Percentiles rank a stretch among this genome's conserved stretches.
phyloP scores from a whole-genome alignment of 2,797 vertebrate species.

The Ctenopoma kingsleyae region DNA sequence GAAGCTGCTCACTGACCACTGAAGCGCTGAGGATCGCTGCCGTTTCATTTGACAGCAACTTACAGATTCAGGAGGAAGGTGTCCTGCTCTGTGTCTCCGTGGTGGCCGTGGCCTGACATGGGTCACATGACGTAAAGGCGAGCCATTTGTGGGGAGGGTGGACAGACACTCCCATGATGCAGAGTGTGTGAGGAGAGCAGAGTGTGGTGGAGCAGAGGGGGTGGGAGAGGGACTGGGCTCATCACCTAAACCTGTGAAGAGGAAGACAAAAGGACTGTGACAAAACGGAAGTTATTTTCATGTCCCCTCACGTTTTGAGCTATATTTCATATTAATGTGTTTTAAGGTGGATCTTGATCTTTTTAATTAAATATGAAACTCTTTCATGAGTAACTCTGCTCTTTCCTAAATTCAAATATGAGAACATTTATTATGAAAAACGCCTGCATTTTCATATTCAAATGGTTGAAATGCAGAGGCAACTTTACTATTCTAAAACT shows the following conservation, averaged over 20 bases:
- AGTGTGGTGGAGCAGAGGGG: constrained; percentile 81
- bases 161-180: constrained; percentile 92
- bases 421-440: background rate
- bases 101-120: constrained; percentile 90
- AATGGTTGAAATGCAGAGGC: background rate
- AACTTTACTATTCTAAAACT: background rate
- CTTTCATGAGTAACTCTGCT: background rate
- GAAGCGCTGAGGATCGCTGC: constrained; percentile 4
- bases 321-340: background rate
- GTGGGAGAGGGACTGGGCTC: constrained; percentile 81
- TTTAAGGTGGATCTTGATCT: background rate
- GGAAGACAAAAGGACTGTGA: background rate
- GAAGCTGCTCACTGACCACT: background rate
- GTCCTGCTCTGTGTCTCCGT: constrained; percentile 84
- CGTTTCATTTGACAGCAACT: constrained; percentile 46
- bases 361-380: background rate
- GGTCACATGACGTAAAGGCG: constrained; percentile 90
- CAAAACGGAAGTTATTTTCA: background rate
- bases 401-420: constrained; percentile 2
- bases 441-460: background rate
- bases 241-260: constrained; percentile 76
- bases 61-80: constrained; percentile 80
- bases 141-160: constrained; percentile 91
- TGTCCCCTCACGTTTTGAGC: background rate
- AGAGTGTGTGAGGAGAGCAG: constrained; percentile 82